Evolutionary conservation across 2,797 vertebrate species (phyloP).

Genomic region (Chaetophractus vellerosus): DNA sequence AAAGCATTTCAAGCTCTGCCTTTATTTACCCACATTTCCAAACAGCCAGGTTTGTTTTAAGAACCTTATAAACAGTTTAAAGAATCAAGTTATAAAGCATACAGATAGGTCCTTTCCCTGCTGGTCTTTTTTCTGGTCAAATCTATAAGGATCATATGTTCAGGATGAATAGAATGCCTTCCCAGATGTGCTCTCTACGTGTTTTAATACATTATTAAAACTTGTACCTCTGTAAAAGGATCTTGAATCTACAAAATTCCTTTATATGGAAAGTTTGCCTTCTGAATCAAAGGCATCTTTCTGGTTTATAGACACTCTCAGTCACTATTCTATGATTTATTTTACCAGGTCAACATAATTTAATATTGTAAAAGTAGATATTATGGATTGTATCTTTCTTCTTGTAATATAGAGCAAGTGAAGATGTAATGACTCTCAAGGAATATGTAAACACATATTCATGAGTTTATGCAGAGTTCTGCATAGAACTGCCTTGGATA

Average conservation of each 20-base stretch:
- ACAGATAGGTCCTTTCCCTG: background rate
- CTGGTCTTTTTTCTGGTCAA: background rate
- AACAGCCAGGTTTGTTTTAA: slow-evolving; percentile 15
- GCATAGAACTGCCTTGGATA: background rate
- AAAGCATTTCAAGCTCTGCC: slow-evolving; percentile 15
- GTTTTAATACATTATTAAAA: slow-evolving; percentile 38
- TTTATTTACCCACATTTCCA: slow-evolving; percentile 54
- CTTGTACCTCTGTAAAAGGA: background rate
- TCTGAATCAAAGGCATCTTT: slow-evolving; percentile 42
- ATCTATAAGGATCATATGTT: background rate
- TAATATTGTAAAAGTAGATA: background rate
- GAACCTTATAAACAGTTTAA: background rate
- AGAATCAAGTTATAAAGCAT: background rate
- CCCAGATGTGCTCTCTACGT: background rate
- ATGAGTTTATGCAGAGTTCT: background rate
- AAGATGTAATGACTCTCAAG: background rate
- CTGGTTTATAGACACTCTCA: slow-evolving; percentile 16
- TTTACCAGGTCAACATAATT: slow-evolving; percentile 33
- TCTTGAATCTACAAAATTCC: background rate
- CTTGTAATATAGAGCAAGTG: background rate
- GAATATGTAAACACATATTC: background rate
- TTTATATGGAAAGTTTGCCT: slow-evolving; percentile 39
- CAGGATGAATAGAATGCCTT: background rate
- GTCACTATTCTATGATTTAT: slow-evolving; percentile 9
- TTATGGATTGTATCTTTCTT: background rate